A percentile compares a stretch with the other conserved stretches of the same genome.
Evolutionary conservation across 2,888 invertebrate species (phyloP).

Genomic region (Copidosoma aretas): DNA sequence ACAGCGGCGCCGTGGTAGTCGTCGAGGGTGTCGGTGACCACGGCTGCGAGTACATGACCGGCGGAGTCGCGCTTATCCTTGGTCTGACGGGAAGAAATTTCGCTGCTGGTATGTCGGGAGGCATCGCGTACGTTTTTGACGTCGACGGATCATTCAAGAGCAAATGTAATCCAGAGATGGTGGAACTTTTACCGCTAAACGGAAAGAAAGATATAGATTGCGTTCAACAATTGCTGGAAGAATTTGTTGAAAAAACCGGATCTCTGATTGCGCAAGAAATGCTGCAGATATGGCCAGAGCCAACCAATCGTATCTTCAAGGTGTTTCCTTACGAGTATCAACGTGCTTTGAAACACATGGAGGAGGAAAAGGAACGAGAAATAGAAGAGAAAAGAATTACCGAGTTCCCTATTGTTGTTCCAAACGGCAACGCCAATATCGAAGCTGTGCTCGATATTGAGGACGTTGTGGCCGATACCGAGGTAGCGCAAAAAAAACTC

Average conservation of each 20-base stretch:
- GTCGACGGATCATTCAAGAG: slow-evolving; percentile 82
- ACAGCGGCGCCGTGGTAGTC: slow-evolving; percentile 94
- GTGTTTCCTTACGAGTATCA: slow-evolving; percentile 98
- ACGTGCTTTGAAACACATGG: slow-evolving; percentile 79
- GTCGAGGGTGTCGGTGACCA: slow-evolving; percentile 99
- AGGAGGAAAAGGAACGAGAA: slow-evolving; percentile 59
- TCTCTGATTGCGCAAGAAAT: slow-evolving; percentile 83
- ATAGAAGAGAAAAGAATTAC: slow-evolving; percentile 52
- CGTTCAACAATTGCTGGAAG: slow-evolving; percentile 78
- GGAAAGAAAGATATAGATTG: slow-evolving; percentile 77
- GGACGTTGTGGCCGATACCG: slow-evolving; percentile 81
- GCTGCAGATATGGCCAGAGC: slow-evolving; percentile 79
- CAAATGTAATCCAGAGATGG: slow-evolving; percentile 94
- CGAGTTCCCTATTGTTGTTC: slow-evolving; percentile 44
- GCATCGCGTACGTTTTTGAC: slow-evolving; percentile 94
- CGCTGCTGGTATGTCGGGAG: slow-evolving; percentile 98
- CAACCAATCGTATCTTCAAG: slow-evolving; percentile 85
- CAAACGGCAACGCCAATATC: slow-evolving; percentile 59
- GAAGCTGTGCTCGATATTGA: slow-evolving; percentile 81
- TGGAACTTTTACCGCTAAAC: slow-evolving; percentile 87
- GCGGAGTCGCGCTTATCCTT: slow-evolving; percentile 87
- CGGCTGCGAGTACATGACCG: slow-evolving; percentile 99
- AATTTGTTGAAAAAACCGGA: slow-evolving; percentile 88
- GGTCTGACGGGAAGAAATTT: slow-evolving; percentile 97
- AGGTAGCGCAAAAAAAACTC: slow-evolving; percentile 78